These are phyloP conservation scores for Capricornis sumatraensis DNA, from an alignment of 2,113 vertebrate species.

Conservation along the genomic window DNA sequence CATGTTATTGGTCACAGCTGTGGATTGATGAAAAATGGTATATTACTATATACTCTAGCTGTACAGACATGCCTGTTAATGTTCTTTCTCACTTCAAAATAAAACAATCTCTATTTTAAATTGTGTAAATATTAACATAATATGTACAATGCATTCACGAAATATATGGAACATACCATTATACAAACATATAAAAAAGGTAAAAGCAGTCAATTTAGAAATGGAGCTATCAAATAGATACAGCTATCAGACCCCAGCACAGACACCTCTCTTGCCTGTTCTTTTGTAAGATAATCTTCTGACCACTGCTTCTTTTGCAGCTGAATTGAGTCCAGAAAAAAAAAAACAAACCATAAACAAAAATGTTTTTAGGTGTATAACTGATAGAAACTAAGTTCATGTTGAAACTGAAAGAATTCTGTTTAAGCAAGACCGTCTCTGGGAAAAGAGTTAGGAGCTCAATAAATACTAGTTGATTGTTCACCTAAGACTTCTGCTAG, in stretches of 20 bases:
- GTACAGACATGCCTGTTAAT: slow-evolving; percentile 51
- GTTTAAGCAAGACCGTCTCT: slow-evolving; percentile 16
- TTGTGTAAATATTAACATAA: slow-evolving; percentile 75
- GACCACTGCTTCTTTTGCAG: slow-evolving; percentile 55
- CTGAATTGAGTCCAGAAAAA: slow-evolving; percentile 54
- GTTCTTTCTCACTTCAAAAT: slow-evolving; percentile 54
- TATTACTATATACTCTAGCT: slow-evolving; percentile 17
- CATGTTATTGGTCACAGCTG: slow-evolving; percentile 27
- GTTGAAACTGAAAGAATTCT: slow-evolving; percentile 24
- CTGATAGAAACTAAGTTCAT: neutral
- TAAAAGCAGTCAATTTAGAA: slow-evolving; percentile 57
- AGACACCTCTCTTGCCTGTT: neutral
- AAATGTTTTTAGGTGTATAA: slow-evolving; percentile 3
- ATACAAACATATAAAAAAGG: slow-evolving; percentile 74
- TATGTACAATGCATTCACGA: slow-evolving; percentile 78
- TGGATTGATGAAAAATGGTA: slow-evolving; percentile 29
- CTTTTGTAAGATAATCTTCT: slow-evolving; percentile 1
- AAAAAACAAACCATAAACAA: slow-evolving; percentile 37
- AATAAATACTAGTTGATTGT: slow-evolving; percentile 20
- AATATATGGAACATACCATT: slow-evolving; percentile 67
- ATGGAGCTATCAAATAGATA: slow-evolving; percentile 50
- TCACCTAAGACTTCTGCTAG: slow-evolving; percentile 4
- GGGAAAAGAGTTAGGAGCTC: slow-evolving; percentile 46
- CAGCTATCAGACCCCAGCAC: neutral
- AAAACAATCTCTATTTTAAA: slow-evolving; percentile 66